Percentiles rank a stretch among this genome's conserved stretches.
Conservation (phyloP, 2,797 vertebrate genomes). For the Hafferia zeledoni region DNA sequence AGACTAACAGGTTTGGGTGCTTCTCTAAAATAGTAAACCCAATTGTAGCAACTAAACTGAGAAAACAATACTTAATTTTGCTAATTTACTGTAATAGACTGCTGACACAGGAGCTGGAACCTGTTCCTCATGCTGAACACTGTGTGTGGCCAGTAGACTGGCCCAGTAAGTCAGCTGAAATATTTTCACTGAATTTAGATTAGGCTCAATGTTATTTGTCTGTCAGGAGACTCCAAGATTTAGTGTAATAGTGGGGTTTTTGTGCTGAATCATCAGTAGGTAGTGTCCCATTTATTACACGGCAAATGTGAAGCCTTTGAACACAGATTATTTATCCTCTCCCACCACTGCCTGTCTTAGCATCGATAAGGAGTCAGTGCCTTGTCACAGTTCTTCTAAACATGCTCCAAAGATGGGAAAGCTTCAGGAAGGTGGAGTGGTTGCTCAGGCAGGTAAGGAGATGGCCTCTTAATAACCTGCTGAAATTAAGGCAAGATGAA, state of each 20-base stretch:
- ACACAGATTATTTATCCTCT: neutral
- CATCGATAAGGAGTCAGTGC: neutral
- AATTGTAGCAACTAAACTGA: neutral
- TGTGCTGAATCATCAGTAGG: slow-evolving; percentile 6
- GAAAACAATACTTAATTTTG: neutral
- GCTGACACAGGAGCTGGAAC: neutral
- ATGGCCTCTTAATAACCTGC: neutral
- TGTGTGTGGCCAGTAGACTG: neutral
- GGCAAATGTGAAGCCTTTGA: neutral
- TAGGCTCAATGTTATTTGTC: neutral
- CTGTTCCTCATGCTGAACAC: neutral
- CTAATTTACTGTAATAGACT: neutral
- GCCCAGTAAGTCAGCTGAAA: neutral
- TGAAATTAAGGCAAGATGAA: neutral
- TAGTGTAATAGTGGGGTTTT: neutral
- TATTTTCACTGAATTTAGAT: neutral
- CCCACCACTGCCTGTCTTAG: neutral
- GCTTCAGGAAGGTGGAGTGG: neutral
- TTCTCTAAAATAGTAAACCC: neutral
- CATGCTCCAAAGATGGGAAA: neutral
- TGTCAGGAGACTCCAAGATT: neutral
- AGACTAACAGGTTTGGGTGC: neutral
- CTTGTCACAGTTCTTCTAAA: neutral
- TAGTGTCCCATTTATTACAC: neutral
- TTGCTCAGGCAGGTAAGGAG: neutral